phyloP scores from a whole-genome alignment of 1,140 invertebrate species.

The Adelges cooleyi region DNA sequence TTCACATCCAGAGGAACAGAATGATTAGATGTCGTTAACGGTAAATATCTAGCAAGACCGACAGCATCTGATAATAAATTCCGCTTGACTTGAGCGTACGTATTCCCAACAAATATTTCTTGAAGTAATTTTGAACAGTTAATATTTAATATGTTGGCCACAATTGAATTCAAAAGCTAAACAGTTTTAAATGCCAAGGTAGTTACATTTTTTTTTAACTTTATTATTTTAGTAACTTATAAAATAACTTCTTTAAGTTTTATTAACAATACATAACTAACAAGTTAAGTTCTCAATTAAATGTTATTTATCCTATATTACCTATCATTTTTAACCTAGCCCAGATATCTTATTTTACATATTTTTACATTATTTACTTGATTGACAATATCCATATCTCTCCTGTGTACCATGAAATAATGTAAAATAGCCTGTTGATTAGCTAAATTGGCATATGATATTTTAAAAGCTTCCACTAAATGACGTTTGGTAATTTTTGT shows the following conservation, averaged over 20 bases:
- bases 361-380: conserved; percentile 12
- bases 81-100: conserved; percentile 56
- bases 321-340: background rate
- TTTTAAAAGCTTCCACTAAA: conserved; percentile 52
- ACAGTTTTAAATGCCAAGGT: conserved; percentile 26
- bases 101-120: conserved; percentile 61
- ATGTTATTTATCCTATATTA: background rate
- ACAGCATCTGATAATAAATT: conserved; percentile 56
- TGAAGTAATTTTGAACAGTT: conserved; percentile 52
- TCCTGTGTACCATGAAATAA: conserved; percentile 61
- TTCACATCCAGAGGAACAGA: conserved; percentile 43
- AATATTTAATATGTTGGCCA: conserved; percentile 42
- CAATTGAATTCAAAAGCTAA: conserved; percentile 41
- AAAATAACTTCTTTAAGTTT: too few relatives aligned
- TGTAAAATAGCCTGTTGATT: conserved; percentile 62
- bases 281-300: background rate
- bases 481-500: conserved; percentile 49
- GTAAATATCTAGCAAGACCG: conserved; percentile 52
- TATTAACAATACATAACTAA: background rate
- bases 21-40: conserved; percentile 49
- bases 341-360: too few relatives aligned
- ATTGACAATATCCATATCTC: conserved; percentile 52
- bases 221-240: too few relatives aligned
- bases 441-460: background rate
- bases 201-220: too few relatives aligned